These are phyloP conservation scores for Aporophyla nigra DNA, from an alignment of 2,888 invertebrate genomes.

Conservation along the genomic window DNA sequence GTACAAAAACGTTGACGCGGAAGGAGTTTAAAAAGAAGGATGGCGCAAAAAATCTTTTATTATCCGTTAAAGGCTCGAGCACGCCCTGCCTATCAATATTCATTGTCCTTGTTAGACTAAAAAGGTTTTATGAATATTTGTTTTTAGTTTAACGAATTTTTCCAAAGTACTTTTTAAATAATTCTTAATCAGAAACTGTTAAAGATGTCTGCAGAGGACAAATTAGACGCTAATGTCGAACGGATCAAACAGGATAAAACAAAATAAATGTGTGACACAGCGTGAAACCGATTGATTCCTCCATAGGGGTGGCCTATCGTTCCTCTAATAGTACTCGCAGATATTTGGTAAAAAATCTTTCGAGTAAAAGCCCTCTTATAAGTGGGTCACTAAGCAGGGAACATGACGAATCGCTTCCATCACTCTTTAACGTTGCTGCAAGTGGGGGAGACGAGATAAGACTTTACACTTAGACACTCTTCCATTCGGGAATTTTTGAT, in stretches of 20 bases:
- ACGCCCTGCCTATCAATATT: slow-evolving; percentile 76
- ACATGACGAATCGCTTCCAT: slow-evolving; percentile 87
- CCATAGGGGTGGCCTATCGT: slow-evolving; percentile 73
- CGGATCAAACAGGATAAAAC: slow-evolving; percentile 76
- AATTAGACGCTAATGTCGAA: slow-evolving; percentile 54
- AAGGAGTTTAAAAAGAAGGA: slow-evolving; percentile 79
- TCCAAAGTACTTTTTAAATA: slow-evolving; percentile 33
- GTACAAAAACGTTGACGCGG: slow-evolving; percentile 78
- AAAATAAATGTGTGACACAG: slow-evolving; percentile 76
- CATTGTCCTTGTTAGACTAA: slow-evolving; percentile 68
- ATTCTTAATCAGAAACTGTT: slow-evolving; percentile 8
- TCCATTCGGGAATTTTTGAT: slow-evolving; percentile 73
- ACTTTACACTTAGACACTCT: slow-evolving; percentile 78
- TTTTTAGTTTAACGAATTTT: slow-evolving; percentile 56
- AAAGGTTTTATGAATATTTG: slow-evolving; percentile 66
- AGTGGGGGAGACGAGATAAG: slow-evolving; percentile 81
- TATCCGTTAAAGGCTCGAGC: slow-evolving; percentile 71
- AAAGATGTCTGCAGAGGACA: slow-evolving; percentile 12
- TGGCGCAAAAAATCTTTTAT: slow-evolving; percentile 79
- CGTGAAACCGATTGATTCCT: slow-evolving; percentile 81
- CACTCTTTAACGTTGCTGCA: slow-evolving; percentile 79
- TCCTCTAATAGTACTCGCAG: slow-evolving; percentile 73
- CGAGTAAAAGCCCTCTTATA: slow-evolving; percentile 73
- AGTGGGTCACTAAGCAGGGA: slow-evolving; percentile 84
- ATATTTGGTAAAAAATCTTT: slow-evolving; percentile 76